Conservation (phyloP, 2,797 vertebrate species). For the Sebastolobus altivelis region DNA sequence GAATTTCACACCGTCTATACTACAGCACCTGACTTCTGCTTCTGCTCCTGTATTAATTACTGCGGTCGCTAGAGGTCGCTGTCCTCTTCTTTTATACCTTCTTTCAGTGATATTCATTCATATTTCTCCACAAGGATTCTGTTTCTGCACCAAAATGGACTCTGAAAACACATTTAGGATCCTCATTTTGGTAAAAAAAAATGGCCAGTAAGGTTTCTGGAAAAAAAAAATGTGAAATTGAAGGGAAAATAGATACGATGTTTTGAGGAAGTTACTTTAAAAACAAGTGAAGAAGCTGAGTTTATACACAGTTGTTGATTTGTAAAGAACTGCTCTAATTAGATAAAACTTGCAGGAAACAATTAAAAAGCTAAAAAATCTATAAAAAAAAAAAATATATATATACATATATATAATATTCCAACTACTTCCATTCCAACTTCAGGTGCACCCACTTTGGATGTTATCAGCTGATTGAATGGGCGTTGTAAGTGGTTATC, state of each 20-base stretch:
- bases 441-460: no score
- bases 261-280: not conserved
- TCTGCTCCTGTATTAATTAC: no score
- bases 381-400: no score
- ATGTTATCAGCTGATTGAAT: no score
- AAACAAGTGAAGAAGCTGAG: not conserved
- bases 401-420: constrained; percentile 8
- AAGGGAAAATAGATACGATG: not conserved
- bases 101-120: no score
- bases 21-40: no score
- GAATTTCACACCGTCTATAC: no score
- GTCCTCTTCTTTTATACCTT: no score
- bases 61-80: no score
- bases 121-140: not conserved
- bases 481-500: no score
- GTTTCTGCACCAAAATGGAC: not conserved
- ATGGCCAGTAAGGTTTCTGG: not conserved
- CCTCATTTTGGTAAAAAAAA: not conserved
- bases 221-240: not conserved
- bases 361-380: not conserved
- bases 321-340: not conserved
- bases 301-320: not conserved
- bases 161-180: not conserved
- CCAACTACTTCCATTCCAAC: no score
- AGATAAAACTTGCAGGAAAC: not conserved